Base-by-base conservation (phyloP, 2,797 vertebrate species). In the Mormyrus proboscirostris region DNA sequence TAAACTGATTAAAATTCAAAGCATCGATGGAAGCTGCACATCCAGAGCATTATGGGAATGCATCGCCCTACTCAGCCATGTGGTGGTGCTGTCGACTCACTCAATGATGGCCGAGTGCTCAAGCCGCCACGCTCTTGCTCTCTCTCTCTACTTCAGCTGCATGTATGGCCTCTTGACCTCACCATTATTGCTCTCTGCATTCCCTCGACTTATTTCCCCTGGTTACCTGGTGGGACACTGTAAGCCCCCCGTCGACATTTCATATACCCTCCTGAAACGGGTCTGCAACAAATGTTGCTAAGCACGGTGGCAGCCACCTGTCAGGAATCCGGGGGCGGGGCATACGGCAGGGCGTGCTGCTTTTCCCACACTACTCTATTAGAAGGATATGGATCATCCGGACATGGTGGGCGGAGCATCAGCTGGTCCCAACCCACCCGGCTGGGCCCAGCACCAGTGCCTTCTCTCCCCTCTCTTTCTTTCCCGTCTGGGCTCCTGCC, bases 331-430 rank as follows among this genome's bases (percentile, higher is more conserved):
- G 5, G 85, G 91, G 92, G 94, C 95, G 93, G 90, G 92, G 93
- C 94, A 94, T 92, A 93, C 93, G 94, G 94, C 95, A 93, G 94
- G 95, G 95, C 91, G 94, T 92, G 91, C 95, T 94, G 93, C 93
- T 90, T 97, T 97, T 97, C 97, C 97, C 97, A 97, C 97, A 97
- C 94, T 96, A 95, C 90, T 95, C 94, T 95, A 95, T 96, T 96
- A 96, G 95, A 96, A 96, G 96, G 96, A 96, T 96, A 96, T 96
- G 96, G 96, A 96, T 96, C 95, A 96, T 96, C 95, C 95, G 95
- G 95, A 95, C 92, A 94, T 95, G 96, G 96, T 94, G 95, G 96
- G 95, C 95, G 95, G 95, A 96, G 88, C 62, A 89, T 90, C 57
- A 44, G 82, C 53, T 84, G 53, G 83, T 55, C 86, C 86, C 84